Evolutionary conservation across 2,797 vertebrate species (phyloP), one percentile per base, ranked within the genome.

Genomic region (Eospalax fontanierii): DNA sequence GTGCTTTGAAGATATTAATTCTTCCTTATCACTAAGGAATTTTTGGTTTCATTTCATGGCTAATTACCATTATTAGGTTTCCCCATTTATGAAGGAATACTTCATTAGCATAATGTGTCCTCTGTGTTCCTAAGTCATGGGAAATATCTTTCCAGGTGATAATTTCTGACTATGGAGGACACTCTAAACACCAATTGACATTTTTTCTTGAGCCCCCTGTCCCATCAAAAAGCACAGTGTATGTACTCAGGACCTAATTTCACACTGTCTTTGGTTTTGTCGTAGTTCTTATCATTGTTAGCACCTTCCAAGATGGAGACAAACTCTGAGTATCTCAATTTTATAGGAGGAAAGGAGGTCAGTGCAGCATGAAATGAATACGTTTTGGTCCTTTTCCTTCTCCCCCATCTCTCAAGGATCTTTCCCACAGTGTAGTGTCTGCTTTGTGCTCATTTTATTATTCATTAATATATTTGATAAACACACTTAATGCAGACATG

Each of bases 11-110:
- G 21, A 63, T 59, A 65, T 38, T 43, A 35, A 28, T 1, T 71
- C 19, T 89, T 79, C 43, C 43, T 85, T 79, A 30, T 84, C 11
- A 50, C 15, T 15, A n/a, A 79, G 63, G 74, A 82, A 80, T 73
- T 35, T 95, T 68, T 57, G 16, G 54, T 33, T 92, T 95, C 35
- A n/a, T 66, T 50, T 16, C 50, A 89, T 89, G 54, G 16, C 19
- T 79, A 18, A 35, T 92, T 28, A 33, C 21, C 59, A 43, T 26
- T 1, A 43, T 84, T 38, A 46, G n/a, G 5, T 35, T 71, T 89
- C 26, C 59, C 40, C 66, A 15, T 3, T 26, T 21, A 35, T 19
- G 11, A 6, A 26, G 19, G 46, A 50, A 73, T 78, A 65, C 30
- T 73, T n/a, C 2, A 38, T 76, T 65, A 73, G 14, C 26, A 35